A percentile compares a stretch with the other conserved stretches of the same genome.
Conservation (phyloP, 2,113 vertebrate genomes). For the Varanus komodoensis region DNA sequence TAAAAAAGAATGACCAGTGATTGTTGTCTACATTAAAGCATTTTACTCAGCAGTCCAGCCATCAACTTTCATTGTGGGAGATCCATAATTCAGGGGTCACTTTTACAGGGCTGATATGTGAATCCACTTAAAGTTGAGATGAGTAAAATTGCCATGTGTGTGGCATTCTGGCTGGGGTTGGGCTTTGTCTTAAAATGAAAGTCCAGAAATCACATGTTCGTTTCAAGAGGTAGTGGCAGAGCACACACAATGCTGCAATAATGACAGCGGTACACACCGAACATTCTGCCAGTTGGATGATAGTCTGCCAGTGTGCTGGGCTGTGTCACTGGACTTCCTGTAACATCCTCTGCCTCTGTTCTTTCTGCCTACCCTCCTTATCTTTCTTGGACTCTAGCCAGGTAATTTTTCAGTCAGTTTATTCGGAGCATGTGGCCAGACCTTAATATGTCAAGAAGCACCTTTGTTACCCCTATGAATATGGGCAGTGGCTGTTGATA, state of each 20-base stretch:
- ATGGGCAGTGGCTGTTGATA: not conserved
- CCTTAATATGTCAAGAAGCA: not conserved
- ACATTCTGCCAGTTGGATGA: not conserved
- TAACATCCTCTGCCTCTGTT: not conserved
- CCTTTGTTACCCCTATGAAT: not conserved
- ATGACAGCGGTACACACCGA: not conserved
- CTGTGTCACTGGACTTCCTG: not conserved
- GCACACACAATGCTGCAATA: no score
- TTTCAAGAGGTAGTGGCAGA: not conserved
- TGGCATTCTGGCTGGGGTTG: not conserved
- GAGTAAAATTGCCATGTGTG: not conserved
- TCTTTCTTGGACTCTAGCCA: not conserved
- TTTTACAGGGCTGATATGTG: slow-evolving; percentile 15
- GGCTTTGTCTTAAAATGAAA: slow-evolving; percentile 13
- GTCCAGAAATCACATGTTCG: slow-evolving; percentile 4
- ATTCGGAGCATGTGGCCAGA: not conserved
- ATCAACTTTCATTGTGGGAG: not conserved
- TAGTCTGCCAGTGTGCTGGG: not conserved
- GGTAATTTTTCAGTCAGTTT: not conserved
- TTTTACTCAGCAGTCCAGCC: slow-evolving; percentile 30
- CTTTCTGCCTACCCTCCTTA: not conserved
- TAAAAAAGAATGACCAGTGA: slow-evolving; percentile 21
- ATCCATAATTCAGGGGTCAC: not conserved
- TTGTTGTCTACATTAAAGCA: slow-evolving; percentile 26
- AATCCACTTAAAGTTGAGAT: slow-evolving; percentile 18